Percentiles rank a stretch among this genome's conserved stretches.
These are phyloP conservation scores for Syrista parreyssii DNA, from an alignment of 2,888 invertebrate species.

Conservation along the genomic window DNA sequence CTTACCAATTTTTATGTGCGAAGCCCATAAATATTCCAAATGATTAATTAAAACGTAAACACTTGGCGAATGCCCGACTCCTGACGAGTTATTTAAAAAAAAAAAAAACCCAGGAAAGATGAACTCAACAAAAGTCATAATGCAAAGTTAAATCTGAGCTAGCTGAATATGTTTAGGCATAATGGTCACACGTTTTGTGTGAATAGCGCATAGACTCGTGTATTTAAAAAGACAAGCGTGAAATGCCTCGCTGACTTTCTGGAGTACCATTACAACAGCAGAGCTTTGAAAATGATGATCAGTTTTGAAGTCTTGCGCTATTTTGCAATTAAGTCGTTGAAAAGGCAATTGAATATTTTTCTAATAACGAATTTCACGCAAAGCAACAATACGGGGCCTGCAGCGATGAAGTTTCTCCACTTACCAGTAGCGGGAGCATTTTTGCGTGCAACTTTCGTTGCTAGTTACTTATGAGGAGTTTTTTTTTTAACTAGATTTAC, in stretches of 20 bases:
- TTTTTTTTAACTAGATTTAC: not conserved
- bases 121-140: too few relatives aligned
- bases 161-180: conserved; percentile 75
- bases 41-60: not conserved
- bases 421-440: conserved; percentile 77
- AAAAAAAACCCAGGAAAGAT: too few relatives aligned
- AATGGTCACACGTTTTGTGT: conserved; percentile 78
- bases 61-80: not conserved
- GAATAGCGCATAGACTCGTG: conserved; percentile 83
- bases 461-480: not conserved
- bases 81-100: not conserved
- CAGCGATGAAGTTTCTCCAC: conserved; percentile 80
- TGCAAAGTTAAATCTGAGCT: conserved; percentile 46
- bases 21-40: not conserved
- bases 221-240: conserved; percentile 79
- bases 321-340: conserved; percentile 78
- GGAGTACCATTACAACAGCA: conserved; percentile 77
- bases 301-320: conserved; percentile 80
- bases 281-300: conserved; percentile 78
- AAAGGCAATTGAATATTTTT: conserved; percentile 78
- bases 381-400: conserved; percentile 76
- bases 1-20: not conserved
- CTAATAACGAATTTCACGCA: conserved; percentile 80
- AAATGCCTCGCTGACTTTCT: conserved; percentile 73
- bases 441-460: not conserved